Base-by-base conservation (phyloP, 2,888 invertebrate species). In the Eucera pruinosa region DNA sequence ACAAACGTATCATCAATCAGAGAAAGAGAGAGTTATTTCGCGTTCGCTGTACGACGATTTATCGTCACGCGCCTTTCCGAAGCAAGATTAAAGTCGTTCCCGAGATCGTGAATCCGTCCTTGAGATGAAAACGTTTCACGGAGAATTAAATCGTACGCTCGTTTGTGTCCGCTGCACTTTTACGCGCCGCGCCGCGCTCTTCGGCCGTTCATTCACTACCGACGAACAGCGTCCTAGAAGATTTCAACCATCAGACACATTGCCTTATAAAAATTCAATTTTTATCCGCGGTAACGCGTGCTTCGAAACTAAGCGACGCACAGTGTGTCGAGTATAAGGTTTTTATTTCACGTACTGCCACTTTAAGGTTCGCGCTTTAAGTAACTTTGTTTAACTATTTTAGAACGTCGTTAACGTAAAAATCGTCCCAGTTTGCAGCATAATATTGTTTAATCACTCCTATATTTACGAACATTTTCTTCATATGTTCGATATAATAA, bases 11-110 rank as follows among this genome's bases (percentile, higher is more conserved):
- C 47, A 69, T 78, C 27, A 27, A 57, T 64, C 62, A 64, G 45
- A 11, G 58, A 58, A 64, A 64, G 71, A 70, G 74, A 64, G 66
- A 67, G 67, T n/a, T n/a, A n/a, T n/a, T n/a, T n/a, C n/a, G n/a
- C 71, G 3, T 36, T 65, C 55, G 15, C 52, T 23, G 47, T 45
- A 50, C 50, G 33, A 67, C 45, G 54, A 69, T 55, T 62, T 62
- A 43, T 50, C 30, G 68, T 68, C 66, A 18, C 52, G 57, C 13
- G 33, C n/a, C 18, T 45, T 47, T 55, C 9, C 20, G 27, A 72
- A 64, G 50, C 36, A 41, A 45, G 54, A 57, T 60, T 66, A 69
- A 73, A 61, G 23, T 64, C 52, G 33, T n/a, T 65, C 47, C 39
- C 33, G 13, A 15, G 33, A 61, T 47, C 30, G 60, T 15, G 70